These are phyloP conservation scores for Mobula hypostoma DNA, from an alignment of 2,113 vertebrate species.

Conservation along the genomic window DNA sequence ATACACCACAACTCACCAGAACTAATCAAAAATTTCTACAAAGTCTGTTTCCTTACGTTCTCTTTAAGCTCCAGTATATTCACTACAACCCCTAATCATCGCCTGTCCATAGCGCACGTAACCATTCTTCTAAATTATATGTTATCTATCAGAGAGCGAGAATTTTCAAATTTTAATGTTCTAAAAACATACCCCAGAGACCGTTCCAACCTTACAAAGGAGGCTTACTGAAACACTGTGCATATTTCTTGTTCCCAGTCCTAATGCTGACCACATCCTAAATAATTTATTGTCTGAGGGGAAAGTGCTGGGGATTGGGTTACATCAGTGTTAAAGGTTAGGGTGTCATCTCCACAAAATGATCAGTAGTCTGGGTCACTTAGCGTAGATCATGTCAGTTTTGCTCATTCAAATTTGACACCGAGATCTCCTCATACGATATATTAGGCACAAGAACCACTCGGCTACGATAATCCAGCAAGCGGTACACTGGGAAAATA, in stretches of 20 bases:
- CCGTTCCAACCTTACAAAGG: neutral
- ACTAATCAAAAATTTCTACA: neutral
- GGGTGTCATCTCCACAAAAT: constrained; percentile 25
- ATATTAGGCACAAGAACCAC: constrained; percentile 9
- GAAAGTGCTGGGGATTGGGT: neutral
- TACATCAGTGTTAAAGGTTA: neutral
- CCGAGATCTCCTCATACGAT: neutral
- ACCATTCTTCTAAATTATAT: neutral
- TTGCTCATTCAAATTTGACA: neutral
- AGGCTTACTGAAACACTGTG: neutral
- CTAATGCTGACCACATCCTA: neutral
- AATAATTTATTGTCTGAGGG: neutral
- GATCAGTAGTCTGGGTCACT: constrained; percentile 2
- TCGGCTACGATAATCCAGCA: neutral
- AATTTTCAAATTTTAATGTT: neutral
- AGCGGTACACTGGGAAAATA: neutral
- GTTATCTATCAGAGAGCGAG: neutral
- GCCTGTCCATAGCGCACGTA: neutral
- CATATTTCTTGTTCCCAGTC: neutral
- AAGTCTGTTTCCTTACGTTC: neutral
- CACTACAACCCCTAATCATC: neutral
- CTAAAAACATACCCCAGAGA: neutral
- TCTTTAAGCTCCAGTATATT: neutral
- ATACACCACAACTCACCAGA: neutral
- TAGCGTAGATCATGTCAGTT: constrained; percentile 12